Percentiles rank a stretch among this genome's conserved stretches.
phyloP scores from a whole-genome alignment of 2,113 vertebrate genomes.

The Bagarius yarrelli region DNA sequence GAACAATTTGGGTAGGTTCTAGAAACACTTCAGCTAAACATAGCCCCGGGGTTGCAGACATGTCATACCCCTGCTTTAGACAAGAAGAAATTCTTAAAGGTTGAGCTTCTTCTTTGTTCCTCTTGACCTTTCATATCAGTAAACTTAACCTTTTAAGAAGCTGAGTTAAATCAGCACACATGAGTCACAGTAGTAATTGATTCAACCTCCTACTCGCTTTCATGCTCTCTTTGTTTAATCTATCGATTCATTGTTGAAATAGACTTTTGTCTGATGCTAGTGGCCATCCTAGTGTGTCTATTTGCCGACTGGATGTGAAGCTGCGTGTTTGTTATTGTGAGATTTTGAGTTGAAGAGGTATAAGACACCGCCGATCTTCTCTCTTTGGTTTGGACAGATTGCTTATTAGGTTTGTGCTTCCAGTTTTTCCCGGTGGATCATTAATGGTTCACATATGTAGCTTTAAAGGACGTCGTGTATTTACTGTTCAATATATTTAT shows the following conservation, averaged over 20 bases:
- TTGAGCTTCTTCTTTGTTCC: background rate
- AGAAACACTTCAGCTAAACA: slow-evolving; percentile 2
- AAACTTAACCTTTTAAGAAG: slow-evolving; percentile 21
- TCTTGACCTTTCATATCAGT: slow-evolving; percentile 18
- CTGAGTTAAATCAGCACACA: background rate
- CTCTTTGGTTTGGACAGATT: background rate
- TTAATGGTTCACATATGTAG: background rate
- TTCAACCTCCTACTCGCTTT: background rate
- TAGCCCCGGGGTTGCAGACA: background rate
- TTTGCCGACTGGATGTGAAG: slow-evolving; percentile 17
- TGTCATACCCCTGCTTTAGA: slow-evolving; percentile 1
- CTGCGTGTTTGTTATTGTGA: slow-evolving; percentile 38
- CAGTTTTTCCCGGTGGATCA: slow-evolving; percentile 16
- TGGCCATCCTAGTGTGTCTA: slow-evolving; percentile 1
- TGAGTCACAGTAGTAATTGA: background rate
- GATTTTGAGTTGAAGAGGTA: slow-evolving; percentile 19
- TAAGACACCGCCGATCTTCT: slow-evolving; percentile 20
- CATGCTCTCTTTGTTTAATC: background rate
- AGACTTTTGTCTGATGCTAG: slow-evolving; percentile 29
- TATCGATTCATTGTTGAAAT: slow-evolving; percentile 4
- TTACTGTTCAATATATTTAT: slow-evolving; percentile 31
- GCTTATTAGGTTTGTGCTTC: slow-evolving; percentile 5
- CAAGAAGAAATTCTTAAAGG: slow-evolving; percentile 6
- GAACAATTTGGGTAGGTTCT: background rate
- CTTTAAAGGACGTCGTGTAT: background rate